Evolutionary conservation across 2,888 invertebrate species (phyloP).

Genomic region (Xanthia togata): DNA sequence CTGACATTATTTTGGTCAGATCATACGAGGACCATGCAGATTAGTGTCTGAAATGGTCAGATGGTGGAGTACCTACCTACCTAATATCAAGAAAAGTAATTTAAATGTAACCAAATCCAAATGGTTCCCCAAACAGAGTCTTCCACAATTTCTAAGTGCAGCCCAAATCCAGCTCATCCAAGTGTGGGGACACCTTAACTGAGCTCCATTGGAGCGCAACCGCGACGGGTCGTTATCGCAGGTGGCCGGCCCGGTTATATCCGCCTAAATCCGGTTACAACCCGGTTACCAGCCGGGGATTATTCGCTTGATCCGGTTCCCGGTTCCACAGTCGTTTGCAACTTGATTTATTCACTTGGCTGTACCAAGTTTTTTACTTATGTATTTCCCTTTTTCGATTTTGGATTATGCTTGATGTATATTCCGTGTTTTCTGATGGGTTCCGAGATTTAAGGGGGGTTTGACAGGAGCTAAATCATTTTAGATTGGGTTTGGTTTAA

Average conservation of each 20-base stretch:
- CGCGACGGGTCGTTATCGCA: constrained; percentile 85
- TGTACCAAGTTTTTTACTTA: constrained; percentile 66
- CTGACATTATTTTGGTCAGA: background rate
- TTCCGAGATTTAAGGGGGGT: constrained; percentile 37
- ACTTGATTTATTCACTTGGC: constrained; percentile 86
- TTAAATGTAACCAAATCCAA: background rate
- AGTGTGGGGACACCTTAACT: constrained; percentile 61
- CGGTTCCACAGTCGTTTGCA: constrained; percentile 79
- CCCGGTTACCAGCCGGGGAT: constrained; percentile 85
- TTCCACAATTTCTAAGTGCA: constrained; percentile 25
- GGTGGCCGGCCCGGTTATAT: constrained; percentile 83
- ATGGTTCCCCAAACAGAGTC: no score
- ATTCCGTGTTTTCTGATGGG: constrained; percentile 50
- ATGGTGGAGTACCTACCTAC: no score
- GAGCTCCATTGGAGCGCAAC: constrained; percentile 60
- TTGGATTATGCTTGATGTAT: constrained; percentile 55
- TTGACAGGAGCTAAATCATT: constrained; percentile 53
- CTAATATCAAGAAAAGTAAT: background rate
- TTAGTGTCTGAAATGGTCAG: background rate
- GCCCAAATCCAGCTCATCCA: constrained; percentile 22
- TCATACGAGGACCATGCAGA: background rate
- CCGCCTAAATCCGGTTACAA: constrained; percentile 82
- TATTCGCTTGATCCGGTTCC: constrained; percentile 86
- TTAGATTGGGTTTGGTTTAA: constrained; percentile 50
- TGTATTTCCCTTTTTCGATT: constrained; percentile 57